Percentiles rank a stretch among this genome's conserved stretches.
These are phyloP conservation scores for Oasisia sp. DNA, from an alignment of 2,888 invertebrate species.

Conservation along the genomic window DNA sequence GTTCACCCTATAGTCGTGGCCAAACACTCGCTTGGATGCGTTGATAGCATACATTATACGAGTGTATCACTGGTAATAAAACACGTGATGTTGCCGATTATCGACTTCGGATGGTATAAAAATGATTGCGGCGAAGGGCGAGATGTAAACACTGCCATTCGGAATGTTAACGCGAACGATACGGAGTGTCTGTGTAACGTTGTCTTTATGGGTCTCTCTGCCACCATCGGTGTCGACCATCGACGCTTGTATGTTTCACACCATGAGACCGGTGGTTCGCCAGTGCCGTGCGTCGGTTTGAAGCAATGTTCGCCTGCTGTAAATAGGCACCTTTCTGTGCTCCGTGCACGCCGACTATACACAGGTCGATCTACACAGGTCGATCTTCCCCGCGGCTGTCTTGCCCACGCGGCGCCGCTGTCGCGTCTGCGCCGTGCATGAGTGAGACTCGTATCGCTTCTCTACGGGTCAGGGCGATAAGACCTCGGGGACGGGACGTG, in stretches of 20 bases:
- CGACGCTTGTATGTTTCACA: neutral
- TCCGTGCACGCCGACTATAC: neutral
- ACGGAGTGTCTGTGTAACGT: neutral
- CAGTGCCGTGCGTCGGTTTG: neutral
- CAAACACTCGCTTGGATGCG: neutral
- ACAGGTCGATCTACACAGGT: neutral
- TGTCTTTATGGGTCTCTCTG: neutral
- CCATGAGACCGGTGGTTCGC: neutral
- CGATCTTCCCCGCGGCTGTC: neutral
- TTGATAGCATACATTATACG: neutral
- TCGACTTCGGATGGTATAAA: neutral
- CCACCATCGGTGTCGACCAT: neutral
- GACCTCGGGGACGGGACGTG: neutral
- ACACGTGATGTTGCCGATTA: neutral
- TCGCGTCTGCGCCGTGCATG: neutral
- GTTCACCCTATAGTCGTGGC: neutral
- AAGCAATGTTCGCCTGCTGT: neutral
- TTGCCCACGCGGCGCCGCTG: slow-evolving; percentile 9
- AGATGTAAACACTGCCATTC: neutral
- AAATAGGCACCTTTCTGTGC: neutral
- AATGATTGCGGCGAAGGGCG: neutral
- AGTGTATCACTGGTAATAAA: neutral
- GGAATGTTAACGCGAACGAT: slow-evolving; percentile 6
- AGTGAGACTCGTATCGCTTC: neutral
- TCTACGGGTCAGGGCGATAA: neutral